phyloP scores from a whole-genome alignment of 2,888 invertebrate species.

The Petrolisthes cinctipes region DNA sequence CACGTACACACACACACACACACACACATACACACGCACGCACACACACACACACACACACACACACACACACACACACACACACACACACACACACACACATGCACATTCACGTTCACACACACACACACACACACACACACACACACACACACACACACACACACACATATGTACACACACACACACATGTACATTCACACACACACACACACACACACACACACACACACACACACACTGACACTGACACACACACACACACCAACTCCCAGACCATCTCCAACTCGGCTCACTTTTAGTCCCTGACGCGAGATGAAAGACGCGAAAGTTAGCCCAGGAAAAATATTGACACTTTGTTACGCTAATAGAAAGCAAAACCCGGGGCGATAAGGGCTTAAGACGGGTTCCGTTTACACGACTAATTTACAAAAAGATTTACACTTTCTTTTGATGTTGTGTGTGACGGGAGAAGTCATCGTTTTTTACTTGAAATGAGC shows the following conservation, averaged over 20 bases:
- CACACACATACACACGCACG: not conserved
- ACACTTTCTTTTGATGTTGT: slow-evolving; percentile 51
- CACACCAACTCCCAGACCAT: not conserved
- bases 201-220: not conserved
- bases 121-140: slow-evolving; percentile 1
- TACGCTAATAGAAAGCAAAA: slow-evolving; percentile 61
- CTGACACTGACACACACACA: not conserved
- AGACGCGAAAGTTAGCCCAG: slow-evolving; percentile 49
- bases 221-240: not conserved
- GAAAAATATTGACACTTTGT: slow-evolving; percentile 62
- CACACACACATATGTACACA: not conserved
- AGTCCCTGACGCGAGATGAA: slow-evolving; percentile 37
- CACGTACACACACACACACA: not conserved
- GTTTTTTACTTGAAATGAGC: slow-evolving; percentile 37
- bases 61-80: not conserved
- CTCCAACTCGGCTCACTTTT: slow-evolving; percentile 47
- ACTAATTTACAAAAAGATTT: slow-evolving; percentile 60
- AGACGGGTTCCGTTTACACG: slow-evolving; percentile 52
- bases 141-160: not conserved
- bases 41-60: not conserved
- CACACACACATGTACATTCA: not conserved
- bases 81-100: not conserved
- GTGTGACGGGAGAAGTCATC: slow-evolving; percentile 33
- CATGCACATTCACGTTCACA: not conserved
- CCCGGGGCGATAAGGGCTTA: slow-evolving; percentile 52